These are phyloP conservation scores for Dryococelus australis DNA, from an alignment of 2,888 invertebrate genomes.

Conservation along the genomic window DNA sequence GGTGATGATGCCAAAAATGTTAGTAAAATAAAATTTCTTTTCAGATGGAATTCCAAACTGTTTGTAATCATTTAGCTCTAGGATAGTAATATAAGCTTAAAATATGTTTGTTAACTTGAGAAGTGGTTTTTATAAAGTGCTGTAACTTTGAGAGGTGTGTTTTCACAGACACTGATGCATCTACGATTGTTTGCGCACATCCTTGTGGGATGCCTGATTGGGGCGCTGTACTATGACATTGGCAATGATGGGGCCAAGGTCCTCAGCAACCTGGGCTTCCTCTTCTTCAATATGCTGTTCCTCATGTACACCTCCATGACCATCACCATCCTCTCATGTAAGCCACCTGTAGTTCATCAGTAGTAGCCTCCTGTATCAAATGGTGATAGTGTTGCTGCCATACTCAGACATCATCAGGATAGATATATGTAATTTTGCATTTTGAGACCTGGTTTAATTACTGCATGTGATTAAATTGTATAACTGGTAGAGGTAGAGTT, in stretches of 20 bases:
- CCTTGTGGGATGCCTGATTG: conserved; percentile 91
- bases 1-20: too few relatives aligned
- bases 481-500: too few relatives aligned
- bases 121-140: background rate
- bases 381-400: too few relatives aligned
- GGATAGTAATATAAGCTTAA: too few relatives aligned
- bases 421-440: background rate
- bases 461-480: too few relatives aligned
- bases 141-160: background rate
- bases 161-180: conserved; percentile 89
- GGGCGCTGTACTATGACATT: conserved; percentile 93
- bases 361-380: conserved; percentile 12
- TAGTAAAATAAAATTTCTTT: too few relatives aligned
- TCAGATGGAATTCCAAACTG: too few relatives aligned
- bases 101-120: too few relatives aligned
- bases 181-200: conserved; percentile 93
- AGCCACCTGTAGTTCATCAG: conserved; percentile 58
- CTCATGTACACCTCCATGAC: conserved; percentile 99
- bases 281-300: conserved; percentile 98
- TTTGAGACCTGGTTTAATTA: too few relatives aligned
- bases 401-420: background rate
- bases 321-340: conserved; percentile 96
- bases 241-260: conserved; percentile 97
- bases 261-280: conserved; percentile 93
- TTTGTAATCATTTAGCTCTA: too few relatives aligned